Evolutionary conservation across 2,113 vertebrate species (phyloP).

Genomic region (Promerops cafer): DNA sequence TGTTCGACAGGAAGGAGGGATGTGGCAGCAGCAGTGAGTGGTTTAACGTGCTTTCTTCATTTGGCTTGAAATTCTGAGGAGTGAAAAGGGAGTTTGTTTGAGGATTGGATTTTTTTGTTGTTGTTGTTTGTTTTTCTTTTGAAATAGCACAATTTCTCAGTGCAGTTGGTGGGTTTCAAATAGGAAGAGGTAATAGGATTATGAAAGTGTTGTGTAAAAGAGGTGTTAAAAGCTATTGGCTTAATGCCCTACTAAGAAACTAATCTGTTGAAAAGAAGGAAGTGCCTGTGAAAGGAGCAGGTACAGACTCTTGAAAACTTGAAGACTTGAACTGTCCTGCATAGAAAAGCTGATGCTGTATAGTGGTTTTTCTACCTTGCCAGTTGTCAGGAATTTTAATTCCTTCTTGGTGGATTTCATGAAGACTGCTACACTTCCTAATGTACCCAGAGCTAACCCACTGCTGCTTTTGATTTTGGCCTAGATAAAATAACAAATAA

Average conservation of each 20-base stretch:
- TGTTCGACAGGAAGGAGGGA: neutral
- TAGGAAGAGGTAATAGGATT: neutral
- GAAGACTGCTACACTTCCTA: neutral
- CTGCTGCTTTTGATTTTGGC: neutral
- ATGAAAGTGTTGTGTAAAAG: neutral
- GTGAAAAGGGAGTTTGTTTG: neutral
- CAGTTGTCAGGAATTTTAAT: neutral
- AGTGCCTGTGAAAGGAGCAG: neutral
- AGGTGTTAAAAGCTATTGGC: neutral
- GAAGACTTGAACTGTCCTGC: neutral
- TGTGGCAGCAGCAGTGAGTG: neutral
- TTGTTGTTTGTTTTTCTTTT: neutral
- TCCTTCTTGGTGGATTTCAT: neutral
- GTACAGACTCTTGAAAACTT: neutral
- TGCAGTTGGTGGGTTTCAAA: neutral
- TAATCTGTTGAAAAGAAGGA: neutral
- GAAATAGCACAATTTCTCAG: neutral
- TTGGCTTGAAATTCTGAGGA: neutral
- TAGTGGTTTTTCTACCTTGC: neutral
- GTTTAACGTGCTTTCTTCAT: neutral
- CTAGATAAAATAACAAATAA: neutral
- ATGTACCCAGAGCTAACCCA: neutral
- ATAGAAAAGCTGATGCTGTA: neutral
- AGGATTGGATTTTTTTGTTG: neutral
- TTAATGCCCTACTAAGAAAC: neutral